These are phyloP conservation scores for Scaptomyza polygonia DNA, from an alignment of 2,888 invertebrate species.

Conservation along the genomic window DNA sequence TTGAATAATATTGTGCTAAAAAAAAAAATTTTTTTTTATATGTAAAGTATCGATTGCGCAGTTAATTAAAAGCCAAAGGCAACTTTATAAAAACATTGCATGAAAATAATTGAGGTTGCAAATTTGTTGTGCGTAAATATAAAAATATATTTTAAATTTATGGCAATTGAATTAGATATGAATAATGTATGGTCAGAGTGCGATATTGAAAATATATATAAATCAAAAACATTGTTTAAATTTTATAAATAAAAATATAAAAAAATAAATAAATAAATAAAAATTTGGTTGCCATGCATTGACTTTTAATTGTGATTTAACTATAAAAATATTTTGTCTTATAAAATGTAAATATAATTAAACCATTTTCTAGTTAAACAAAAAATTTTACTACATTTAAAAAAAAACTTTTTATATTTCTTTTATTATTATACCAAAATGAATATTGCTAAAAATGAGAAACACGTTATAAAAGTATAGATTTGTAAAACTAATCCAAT, in stretches of 20 bases:
- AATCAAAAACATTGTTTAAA: background rate
- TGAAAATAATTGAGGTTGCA: conserved; percentile 11
- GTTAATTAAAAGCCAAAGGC: conserved; percentile 58
- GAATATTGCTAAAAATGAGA: background rate
- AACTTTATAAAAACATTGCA: conserved; percentile 24
- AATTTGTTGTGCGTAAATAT: background rate
- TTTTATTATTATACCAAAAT: too few species aligned
- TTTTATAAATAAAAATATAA: too few species aligned
- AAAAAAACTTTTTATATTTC: too few species aligned
- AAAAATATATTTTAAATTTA: background rate
- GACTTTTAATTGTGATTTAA: too few species aligned
- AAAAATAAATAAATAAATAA: too few species aligned
- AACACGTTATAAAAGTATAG: too few species aligned
- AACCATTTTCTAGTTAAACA: background rate
- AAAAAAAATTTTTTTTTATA: too few species aligned
- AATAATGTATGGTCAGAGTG: background rate
- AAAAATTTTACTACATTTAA: too few species aligned
- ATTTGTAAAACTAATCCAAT: too few species aligned
- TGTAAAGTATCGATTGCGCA: conserved; percentile 23
- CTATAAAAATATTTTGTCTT: too few species aligned
- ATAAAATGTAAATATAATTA: background rate
- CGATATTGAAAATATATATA: background rate
- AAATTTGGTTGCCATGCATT: too few species aligned
- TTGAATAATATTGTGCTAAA: conserved; percentile 33
- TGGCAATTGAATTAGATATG: conserved; percentile 20